Conservation (phyloP, 2,113 vertebrate genomes). For the Ginglymostoma cirratum region DNA sequence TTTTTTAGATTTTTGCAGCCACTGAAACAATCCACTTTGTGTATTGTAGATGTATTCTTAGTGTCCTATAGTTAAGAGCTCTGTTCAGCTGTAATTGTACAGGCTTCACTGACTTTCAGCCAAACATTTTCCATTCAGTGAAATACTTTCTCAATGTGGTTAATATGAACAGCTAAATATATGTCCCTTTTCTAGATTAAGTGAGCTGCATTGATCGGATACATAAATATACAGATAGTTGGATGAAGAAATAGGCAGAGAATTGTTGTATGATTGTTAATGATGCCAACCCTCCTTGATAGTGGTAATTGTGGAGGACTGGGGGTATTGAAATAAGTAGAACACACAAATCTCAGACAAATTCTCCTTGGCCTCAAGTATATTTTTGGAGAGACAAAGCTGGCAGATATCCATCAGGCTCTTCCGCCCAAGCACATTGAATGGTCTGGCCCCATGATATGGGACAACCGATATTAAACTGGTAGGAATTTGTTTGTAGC, state of each 20-base stretch:
- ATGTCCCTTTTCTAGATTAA: neutral
- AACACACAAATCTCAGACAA: neutral
- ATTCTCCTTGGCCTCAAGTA: neutral
- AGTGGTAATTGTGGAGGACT: neutral
- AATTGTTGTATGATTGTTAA: no score
- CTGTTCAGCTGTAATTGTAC: constrained; percentile 25
- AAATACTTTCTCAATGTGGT: neutral
- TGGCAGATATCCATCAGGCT: neutral
- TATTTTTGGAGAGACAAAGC: neutral
- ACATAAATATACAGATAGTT: neutral
- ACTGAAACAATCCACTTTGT: constrained; percentile 31
- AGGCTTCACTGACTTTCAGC: neutral
- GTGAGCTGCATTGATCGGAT: neutral
- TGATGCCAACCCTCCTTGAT: neutral
- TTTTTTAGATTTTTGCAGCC: constrained; percentile 28
- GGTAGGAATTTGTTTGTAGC: neutral
- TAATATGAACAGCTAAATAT: neutral
- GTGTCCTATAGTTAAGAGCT: constrained; percentile 13
- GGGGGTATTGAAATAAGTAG: neutral
- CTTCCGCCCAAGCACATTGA: neutral
- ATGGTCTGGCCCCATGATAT: neutral
- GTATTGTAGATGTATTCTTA: constrained; percentile 32
- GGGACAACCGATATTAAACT: neutral
- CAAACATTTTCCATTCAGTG: constrained; percentile 31
- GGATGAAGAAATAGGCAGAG: neutral